phyloP scores from a whole-genome alignment of 2,113 vertebrate species.

The Coracopsis vasa region DNA sequence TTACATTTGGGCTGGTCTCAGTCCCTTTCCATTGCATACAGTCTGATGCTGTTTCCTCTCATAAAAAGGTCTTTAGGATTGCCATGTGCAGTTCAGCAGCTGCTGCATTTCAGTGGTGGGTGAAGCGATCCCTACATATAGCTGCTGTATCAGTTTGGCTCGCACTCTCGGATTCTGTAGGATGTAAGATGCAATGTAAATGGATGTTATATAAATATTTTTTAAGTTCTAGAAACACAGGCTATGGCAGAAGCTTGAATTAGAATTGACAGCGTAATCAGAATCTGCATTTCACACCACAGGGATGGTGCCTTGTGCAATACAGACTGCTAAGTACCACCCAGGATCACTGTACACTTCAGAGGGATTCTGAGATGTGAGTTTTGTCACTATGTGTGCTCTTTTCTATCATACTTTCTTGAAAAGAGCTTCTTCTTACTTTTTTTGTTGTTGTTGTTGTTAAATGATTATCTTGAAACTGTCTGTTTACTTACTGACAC shows the following conservation, averaged over 20 bases:
- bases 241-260: background rate
- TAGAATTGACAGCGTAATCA: background rate
- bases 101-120: background rate
- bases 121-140: fast-evolving
- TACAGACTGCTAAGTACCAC: background rate
- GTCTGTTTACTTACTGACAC: background rate
- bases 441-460: background rate
- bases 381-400: background rate
- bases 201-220: slow-evolving; percentile 10
- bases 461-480: background rate
- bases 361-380: background rate
- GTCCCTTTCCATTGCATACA: background rate
- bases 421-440: background rate
- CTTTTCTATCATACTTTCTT: background rate
- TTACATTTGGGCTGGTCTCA: background rate
- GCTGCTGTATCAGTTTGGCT: background rate
- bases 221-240: background rate
- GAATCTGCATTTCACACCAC: background rate
- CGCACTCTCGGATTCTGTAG: background rate
- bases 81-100: background rate
- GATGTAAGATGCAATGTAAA: background rate
- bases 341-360: background rate
- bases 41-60: background rate
- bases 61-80: background rate
- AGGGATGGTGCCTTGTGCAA: background rate